Evolutionary conservation across 2,113 vertebrate species (phyloP).

Genomic region (Lathamus discolor): DNA sequence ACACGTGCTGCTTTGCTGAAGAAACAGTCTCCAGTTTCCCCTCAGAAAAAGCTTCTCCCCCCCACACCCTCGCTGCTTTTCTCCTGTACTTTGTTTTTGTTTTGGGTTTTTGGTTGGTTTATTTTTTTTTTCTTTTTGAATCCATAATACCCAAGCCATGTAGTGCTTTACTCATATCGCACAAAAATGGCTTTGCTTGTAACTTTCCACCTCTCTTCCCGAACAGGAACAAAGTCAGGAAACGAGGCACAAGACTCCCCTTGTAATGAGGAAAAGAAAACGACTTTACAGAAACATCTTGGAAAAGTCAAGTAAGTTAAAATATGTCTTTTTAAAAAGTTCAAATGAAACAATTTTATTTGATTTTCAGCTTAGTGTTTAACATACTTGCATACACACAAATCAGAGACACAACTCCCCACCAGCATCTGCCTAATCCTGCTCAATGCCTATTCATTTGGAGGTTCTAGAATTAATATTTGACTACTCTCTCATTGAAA

Average conservation of each 20-base stretch:
- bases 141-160: neutral
- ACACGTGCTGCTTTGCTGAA: conserved; percentile 31
- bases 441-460: conserved; percentile 77
- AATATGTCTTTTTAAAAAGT: conserved; percentile 49
- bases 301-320: conserved; percentile 81
- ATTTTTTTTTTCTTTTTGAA: neutral
- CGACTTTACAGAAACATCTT: conserved; percentile 72
- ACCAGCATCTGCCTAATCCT: conserved; percentile 75
- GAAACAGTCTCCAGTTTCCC: conserved; percentile 20
- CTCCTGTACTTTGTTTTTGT: neutral
- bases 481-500: conserved; percentile 84
- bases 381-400: conserved; percentile 72
- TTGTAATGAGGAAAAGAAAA: conserved; percentile 76
- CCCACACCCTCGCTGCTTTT: neutral
- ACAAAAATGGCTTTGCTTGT: conserved; percentile 9
- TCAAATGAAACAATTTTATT: conserved; percentile 39
- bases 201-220: conserved; percentile 34
- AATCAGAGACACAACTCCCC: conserved; percentile 71
- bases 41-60: conserved; percentile 3
- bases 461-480: conserved; percentile 84
- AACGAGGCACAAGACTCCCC: conserved; percentile 73
- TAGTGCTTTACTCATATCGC: neutral
- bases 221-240: conserved; percentile 74
- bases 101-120: too few relatives aligned
- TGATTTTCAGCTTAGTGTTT: conserved; percentile 54